These are phyloP conservation scores for Xenopus borealis DNA, from an alignment of 2,113 vertebrate genomes.

Conservation along the genomic window DNA sequence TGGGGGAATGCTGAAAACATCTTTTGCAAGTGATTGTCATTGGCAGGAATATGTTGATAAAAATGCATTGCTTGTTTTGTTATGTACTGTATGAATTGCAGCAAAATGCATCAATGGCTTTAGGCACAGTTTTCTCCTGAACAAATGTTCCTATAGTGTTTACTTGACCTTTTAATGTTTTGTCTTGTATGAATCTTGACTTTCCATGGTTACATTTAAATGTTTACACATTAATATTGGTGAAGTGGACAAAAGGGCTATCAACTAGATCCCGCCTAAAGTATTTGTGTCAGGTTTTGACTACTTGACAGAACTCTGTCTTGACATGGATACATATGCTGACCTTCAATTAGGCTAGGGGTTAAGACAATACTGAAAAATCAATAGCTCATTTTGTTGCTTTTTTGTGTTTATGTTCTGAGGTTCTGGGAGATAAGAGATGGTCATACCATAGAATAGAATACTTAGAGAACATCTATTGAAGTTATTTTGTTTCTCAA, in stretches of 20 bases:
- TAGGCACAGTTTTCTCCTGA: too few species aligned
- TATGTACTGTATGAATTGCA: too few species aligned
- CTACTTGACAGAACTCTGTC: slow-evolving; percentile 49
- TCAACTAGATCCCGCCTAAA: slow-evolving; percentile 54
- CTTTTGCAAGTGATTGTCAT: too few species aligned
- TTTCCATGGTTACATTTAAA: neutral
- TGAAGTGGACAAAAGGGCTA: slow-evolving; percentile 6
- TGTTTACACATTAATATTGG: slow-evolving; percentile 17
- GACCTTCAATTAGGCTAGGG: slow-evolving; percentile 89
- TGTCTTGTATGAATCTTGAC: neutral
- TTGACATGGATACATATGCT: slow-evolving; percentile 75
- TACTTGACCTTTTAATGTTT: neutral
- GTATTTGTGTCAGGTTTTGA: slow-evolving; percentile 53
- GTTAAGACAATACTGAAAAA: slow-evolving; percentile 87
- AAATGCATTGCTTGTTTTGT: too few species aligned
- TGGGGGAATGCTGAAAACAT: too few species aligned
- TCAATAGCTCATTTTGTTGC: slow-evolving; percentile 89
- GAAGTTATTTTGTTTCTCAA: slow-evolving; percentile 60
- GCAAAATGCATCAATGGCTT: too few species aligned
- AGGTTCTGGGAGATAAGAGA: slow-evolving; percentile 86
- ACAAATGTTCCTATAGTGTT: too few species aligned
- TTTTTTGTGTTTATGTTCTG: slow-evolving; percentile 82
- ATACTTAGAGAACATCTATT: slow-evolving; percentile 62
- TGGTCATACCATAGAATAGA: slow-evolving; percentile 67
- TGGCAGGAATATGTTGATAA: too few species aligned